Base-by-base conservation (phyloP, 2,113 vertebrate genomes). In the Aix galericulata region DNA sequence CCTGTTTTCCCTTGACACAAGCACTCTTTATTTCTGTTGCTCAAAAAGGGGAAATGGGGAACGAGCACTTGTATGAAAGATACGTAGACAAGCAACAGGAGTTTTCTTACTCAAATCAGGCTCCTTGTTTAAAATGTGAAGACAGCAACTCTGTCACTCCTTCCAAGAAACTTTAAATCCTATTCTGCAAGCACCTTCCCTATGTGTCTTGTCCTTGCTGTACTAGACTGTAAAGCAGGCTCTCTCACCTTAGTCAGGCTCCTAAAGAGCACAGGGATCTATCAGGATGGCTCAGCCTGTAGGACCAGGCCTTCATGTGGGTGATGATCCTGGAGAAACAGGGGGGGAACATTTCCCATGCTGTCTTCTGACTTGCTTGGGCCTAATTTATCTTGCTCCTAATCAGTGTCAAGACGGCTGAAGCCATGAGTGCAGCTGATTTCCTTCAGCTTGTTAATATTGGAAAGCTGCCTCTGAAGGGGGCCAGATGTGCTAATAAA, bases 401-500 rank as follows among this genome's bases (percentile, higher is more conserved):
- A 84, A 91, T 75, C 64, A 86, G 26, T 52, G 62, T 82, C 76
- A 91, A 67, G 71, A 56, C 55, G 34, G 20, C 48, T 84, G 81
- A 95, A 67, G 42, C 64, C 66, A 56, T 6, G 12, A 84, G 53
- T n/a, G 53, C 66, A 93, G 89, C 83, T 86, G 68, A 91, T 68
- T 92, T 91, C 66, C 80, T 64, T 86, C 77, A 89, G 77, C 56
- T 86, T 75, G 69, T 74, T 91, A 50, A 56, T 78, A 26, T 0
- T 92, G 77, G 93, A 79, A 85, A 86, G 48, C 46, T 88, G 83
- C 69, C 77, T 82, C 16, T 71, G 73, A 86, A 56, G 56, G 84
- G 66, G 94, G 74, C 46, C 89, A 95, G 86, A 68, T 92, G 94
- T 74, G 71, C 69, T 84, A 92, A 64, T 56, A 44, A 52, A 53